Base-by-base conservation (phyloP, 1,140 invertebrate species). In the Pinna nobilis region DNA sequence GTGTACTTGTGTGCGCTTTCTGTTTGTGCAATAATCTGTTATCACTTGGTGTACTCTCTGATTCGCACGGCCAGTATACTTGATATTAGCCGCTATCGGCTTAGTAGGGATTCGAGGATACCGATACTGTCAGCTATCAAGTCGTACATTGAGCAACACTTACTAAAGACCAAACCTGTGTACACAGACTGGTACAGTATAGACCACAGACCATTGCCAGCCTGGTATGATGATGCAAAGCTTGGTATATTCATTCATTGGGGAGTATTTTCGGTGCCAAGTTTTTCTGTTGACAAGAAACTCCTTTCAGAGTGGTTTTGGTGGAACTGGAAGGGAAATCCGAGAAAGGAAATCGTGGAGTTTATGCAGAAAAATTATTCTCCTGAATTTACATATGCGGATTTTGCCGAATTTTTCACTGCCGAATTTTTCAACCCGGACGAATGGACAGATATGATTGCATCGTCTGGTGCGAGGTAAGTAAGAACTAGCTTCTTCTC, bases 231-330 rank as follows among this genome's bases (percentile, higher is more conserved):
- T 57, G 80, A 88, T 13, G 83, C 82, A 13, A 90, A 90, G 73
- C 64, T 90, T 41, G 89, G 89, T 6, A 90, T 90, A 23, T 90
- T 90, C 73, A 57, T 90, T 11, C 88, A 90, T 76, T 90, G 88
- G 88, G 88, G 88, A 13, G 86, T 89, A 3, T 89, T 88, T 72
- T 89, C 88, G 5, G 88, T 89, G 3, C 88, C 88, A 11, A 78
- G 76, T 37, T 89, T 83, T 74, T 77, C 64, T 20, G n/a, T n/a
- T n/a, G n/a, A n/a, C n/a, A n/a, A n/a, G n/a, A n/a, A n/a, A n/a
- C n/a, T 59, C n/a, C 25, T 39, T 3, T 65, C 41, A 28, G 84
- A 79, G 23, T 85, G 84, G 85, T 86, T 89, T 55, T 89, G 88
- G 88, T 53, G 68, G 3, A 60, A 69, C 7, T 90, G 89, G 89